Evolutionary conservation across 2,113 vertebrate genomes (phyloP).

Genomic region (Paramormyrops kingsleyae): DNA sequence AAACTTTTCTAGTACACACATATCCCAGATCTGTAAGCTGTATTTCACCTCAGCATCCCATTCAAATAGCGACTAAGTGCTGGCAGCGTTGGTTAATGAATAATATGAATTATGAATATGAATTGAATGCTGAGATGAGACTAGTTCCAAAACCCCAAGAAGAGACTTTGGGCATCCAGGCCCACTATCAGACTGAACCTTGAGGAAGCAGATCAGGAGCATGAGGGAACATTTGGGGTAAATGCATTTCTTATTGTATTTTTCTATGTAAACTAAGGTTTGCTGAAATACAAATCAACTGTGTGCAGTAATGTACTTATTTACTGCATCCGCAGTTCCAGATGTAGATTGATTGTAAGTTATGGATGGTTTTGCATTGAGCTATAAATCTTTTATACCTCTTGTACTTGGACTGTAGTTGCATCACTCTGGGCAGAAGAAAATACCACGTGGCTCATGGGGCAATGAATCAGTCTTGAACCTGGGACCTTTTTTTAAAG

Average conservation of each 20-base stretch:
- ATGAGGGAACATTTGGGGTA: neutral
- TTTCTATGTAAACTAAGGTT: neutral
- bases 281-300: neutral
- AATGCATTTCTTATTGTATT: neutral
- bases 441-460: neutral
- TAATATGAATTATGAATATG: neutral
- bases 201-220: neutral
- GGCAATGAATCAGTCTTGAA: neutral
- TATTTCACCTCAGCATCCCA: neutral
- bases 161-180: neutral
- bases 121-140: neutral
- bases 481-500: neutral
- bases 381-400: neutral
- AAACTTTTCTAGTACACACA: neutral
- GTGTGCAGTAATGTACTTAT: neutral
- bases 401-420: neutral
- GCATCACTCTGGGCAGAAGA: neutral
- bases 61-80: neutral
- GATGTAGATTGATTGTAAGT: neutral
- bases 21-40: neutral
- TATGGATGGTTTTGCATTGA: neutral
- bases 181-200: neutral
- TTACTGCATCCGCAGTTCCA: neutral
- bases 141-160: neutral
- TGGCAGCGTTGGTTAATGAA: neutral